These are phyloP conservation scores for Eutrigla gurnardus DNA, from an alignment of 2,797 vertebrate species.

Conservation along the genomic window DNA sequence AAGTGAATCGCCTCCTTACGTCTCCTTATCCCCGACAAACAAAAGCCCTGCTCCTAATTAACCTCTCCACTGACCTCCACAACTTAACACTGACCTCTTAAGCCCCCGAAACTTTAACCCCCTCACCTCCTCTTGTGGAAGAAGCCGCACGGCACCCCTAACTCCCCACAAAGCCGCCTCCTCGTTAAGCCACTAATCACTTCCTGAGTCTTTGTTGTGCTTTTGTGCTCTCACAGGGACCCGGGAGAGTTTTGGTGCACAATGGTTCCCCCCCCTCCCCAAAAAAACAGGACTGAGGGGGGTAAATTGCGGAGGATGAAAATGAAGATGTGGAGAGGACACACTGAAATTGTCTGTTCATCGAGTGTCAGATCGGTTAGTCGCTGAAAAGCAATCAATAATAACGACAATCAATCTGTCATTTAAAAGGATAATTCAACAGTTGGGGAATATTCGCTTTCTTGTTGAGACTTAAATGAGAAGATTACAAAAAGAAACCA, in stretches of 20 bases:
- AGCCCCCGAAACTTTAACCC: conserved; percentile 76
- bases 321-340: conserved; percentile 32
- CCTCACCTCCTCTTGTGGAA: conserved; percentile 52
- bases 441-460: not conserved
- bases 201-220: conserved; percentile 97
- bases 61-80: conserved; percentile 77
- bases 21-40: conserved; percentile 67
- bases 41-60: conserved; percentile 80
- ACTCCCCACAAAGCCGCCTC: conserved; percentile 62
- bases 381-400: not conserved
- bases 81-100: conserved; percentile 79
- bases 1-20: conserved; percentile 54
- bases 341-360: not conserved
- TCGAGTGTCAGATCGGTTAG: not conserved
- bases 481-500: not conserved
- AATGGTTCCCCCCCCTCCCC: conserved; percentile 53
- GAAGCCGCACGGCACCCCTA: conserved; percentile 40
- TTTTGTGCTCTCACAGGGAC: conserved; percentile 91
- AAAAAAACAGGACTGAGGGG: conserved; percentile 26
- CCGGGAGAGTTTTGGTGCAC: conserved; percentile 88
- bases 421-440: not conserved
- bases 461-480: not conserved
- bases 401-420: not conserved
- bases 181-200: conserved; percentile 94
- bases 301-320: conserved; percentile 35